Evolutionary conservation across 2,113 vertebrate genomes (phyloP).

Genomic region (Sapajus apella): DNA sequence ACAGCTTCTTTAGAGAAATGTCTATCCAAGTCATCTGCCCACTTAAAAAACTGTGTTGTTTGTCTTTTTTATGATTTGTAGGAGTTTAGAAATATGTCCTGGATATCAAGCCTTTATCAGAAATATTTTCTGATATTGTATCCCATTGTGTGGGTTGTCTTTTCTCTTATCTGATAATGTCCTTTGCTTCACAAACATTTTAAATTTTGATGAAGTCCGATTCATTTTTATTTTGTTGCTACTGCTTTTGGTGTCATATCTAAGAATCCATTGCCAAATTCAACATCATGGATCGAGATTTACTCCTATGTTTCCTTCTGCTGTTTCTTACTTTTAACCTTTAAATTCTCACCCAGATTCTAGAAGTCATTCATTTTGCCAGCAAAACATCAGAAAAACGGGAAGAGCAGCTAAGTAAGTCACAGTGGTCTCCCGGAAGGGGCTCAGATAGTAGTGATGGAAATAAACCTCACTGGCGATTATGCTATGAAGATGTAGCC

Average conservation of each 20-base stretch:
- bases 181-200: not conserved
- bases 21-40: not conserved
- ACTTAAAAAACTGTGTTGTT: not conserved
- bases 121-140: not conserved
- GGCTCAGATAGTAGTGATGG: not conserved
- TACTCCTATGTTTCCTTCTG: not conserved
- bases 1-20: not conserved
- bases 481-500: fast-evolving
- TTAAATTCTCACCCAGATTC: not conserved
- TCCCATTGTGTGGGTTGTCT: not conserved
- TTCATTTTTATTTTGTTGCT: not conserved
- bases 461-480: not conserved
- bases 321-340: not conserved
- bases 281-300: not conserved
- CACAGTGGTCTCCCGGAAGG: not conserved
- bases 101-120: not conserved
- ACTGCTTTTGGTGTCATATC: not conserved
- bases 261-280: not conserved
- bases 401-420: not conserved
- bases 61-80: not conserved
- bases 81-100: not conserved
- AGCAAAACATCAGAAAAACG: not conserved
- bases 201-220: not conserved
- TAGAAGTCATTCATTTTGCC: not conserved
- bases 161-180: not conserved